phyloP scores from a whole-genome alignment of 2,888 invertebrate species.

The Parelbella ahira region DNA sequence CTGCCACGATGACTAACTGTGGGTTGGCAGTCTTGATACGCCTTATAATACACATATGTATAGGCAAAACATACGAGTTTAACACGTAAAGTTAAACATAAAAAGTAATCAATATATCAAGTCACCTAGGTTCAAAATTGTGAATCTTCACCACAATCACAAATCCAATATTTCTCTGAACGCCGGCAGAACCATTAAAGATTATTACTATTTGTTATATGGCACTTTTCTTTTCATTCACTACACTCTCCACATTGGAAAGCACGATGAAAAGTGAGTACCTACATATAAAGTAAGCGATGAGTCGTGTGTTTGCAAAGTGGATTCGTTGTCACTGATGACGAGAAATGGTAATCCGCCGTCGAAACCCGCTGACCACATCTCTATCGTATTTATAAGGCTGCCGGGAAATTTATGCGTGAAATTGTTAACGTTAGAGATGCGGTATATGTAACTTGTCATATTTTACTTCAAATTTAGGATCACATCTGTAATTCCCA shows the following conservation, averaged over 20 bases:
- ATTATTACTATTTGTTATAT: conserved; percentile 19
- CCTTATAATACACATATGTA: no score
- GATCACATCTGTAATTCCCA: no score
- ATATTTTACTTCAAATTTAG: no score
- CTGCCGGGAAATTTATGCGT: conserved; percentile 4
- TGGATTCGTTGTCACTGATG: conserved; percentile 17
- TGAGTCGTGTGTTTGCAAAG: conserved; percentile 24
- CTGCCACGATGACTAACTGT: no score
- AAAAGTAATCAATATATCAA: no score
- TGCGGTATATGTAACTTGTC: no score
- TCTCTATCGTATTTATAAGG: conserved; percentile 2
- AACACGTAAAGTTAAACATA: no score
- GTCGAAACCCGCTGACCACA: conserved; percentile 10
- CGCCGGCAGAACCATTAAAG: conserved; percentile 6
- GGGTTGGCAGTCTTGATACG: no score
- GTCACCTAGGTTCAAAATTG: no score
- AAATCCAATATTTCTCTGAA: conserved; percentile 5
- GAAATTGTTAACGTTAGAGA: no score
- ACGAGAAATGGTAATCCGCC: conserved; percentile 16
- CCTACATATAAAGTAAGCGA: conserved; percentile 10
- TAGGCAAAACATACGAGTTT: no score
- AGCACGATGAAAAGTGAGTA: conserved; percentile 21
- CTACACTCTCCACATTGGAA: conserved; percentile 26
- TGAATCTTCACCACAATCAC: conserved; percentile 10
- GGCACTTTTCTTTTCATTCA: conserved; percentile 24